A percentile compares a stretch with the other conserved stretches of the same genome.
These are phyloP conservation scores for Chaenodraco wilsoni DNA, from an alignment of 2,797 vertebrate species.

Conservation along the genomic window DNA sequence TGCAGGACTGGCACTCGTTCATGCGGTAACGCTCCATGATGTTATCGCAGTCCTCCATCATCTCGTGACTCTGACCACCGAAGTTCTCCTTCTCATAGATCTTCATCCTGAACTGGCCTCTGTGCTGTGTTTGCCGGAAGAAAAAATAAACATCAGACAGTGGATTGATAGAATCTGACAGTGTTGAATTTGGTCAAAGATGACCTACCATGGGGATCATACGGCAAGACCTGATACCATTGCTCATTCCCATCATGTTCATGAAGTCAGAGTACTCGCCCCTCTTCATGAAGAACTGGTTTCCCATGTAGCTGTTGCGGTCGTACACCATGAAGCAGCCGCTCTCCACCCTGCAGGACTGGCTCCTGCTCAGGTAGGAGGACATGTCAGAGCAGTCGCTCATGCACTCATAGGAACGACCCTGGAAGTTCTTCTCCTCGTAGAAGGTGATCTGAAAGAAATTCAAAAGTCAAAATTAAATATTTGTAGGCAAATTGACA, in stretches of 20 bases:
- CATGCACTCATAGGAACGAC: slow-evolving; percentile 79
- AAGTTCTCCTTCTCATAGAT: slow-evolving; percentile 78
- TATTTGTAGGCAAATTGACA: not conserved
- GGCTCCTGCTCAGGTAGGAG: slow-evolving; percentile 73
- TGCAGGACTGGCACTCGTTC: slow-evolving; percentile 71
- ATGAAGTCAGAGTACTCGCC: slow-evolving; percentile 76
- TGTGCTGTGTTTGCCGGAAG: slow-evolving; percentile 47
- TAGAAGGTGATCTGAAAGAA: slow-evolving; percentile 79
- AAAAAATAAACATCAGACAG: not conserved
- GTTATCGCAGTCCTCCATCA: slow-evolving; percentile 77
- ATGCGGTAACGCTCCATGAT: slow-evolving; percentile 73
- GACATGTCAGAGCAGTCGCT: slow-evolving; percentile 80
- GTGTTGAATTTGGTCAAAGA: not conserved
- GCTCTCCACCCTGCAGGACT: slow-evolving; percentile 79
- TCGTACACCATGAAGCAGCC: slow-evolving; percentile 81
- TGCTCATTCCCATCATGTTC: slow-evolving; percentile 72
- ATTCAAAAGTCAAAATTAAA: not conserved
- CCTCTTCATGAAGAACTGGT: slow-evolving; percentile 74
- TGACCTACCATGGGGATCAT: slow-evolving; percentile 73
- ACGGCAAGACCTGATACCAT: slow-evolving; percentile 73
- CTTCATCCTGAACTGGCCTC: slow-evolving; percentile 72
- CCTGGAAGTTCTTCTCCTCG: slow-evolving; percentile 80
- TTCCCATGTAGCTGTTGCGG: slow-evolving; percentile 76
- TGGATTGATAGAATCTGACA: too few relatives aligned
- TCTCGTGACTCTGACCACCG: slow-evolving; percentile 62